phyloP scores from a whole-genome alignment of 2,888 invertebrate species.

The Dioctria linearis region DNA sequence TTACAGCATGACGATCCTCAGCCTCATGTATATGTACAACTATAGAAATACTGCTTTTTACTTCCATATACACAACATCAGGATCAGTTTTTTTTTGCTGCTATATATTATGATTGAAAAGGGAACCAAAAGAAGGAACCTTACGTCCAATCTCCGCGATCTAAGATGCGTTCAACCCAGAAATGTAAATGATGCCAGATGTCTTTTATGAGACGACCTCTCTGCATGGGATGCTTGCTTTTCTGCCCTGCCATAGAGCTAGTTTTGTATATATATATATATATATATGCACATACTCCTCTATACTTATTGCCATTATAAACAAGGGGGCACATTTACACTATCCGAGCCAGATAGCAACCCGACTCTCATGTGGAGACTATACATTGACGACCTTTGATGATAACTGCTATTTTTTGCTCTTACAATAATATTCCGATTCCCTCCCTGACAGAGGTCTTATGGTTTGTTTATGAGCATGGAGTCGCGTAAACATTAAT shows the following conservation, averaged over 20 bases:
- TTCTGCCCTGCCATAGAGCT: neutral
- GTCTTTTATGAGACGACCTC: conserved; percentile 42
- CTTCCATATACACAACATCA: neutral
- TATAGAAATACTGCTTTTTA: neutral
- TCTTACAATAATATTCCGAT: too few relatives aligned
- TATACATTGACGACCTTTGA: conserved; percentile 29
- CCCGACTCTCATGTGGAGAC: conserved; percentile 19
- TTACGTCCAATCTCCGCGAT: conserved; percentile 1
- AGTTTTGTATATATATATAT: neutral
- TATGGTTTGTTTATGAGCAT: too few relatives aligned
- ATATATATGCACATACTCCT: neutral
- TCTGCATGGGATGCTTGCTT: conserved; percentile 39
- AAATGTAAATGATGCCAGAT: conserved; percentile 51
- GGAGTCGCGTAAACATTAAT: too few relatives aligned
- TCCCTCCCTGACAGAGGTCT: too few relatives aligned
- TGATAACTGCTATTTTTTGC: conserved; percentile 26
- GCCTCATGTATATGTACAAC: conserved; percentile 15
- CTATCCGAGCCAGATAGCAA: neutral
- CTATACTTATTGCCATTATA: conserved; percentile 16
- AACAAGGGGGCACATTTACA: conserved; percentile 26
- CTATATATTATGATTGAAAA: conserved; percentile 15
- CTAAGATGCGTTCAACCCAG: conserved; percentile 17
- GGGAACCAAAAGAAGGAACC: conserved; percentile 22
- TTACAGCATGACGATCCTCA: neutral
- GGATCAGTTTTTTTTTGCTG: conserved; percentile 4